Evolutionary conservation across 2,113 vertebrate genomes (phyloP).

Genomic region (Mustelus asterias): DNA sequence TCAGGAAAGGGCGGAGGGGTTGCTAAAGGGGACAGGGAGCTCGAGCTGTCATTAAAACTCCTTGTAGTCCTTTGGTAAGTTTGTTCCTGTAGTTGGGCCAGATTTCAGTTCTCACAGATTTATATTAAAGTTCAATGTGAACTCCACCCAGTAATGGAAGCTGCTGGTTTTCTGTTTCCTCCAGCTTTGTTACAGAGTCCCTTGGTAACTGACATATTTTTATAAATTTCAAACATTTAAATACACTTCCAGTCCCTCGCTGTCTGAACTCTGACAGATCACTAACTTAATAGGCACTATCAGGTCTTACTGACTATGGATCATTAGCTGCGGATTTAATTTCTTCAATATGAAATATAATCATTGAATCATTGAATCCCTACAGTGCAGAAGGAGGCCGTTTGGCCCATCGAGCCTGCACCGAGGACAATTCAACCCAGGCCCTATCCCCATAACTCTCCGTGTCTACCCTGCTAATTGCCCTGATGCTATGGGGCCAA

Average conservation of each 20-base stretch:
- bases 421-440: too few relatives aligned
- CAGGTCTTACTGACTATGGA: conserved; percentile 42
- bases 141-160: conserved; percentile 53
- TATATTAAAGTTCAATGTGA: conserved; percentile 48
- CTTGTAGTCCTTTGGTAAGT: conserved; percentile 47
- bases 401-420: too few relatives aligned
- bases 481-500: too few relatives aligned
- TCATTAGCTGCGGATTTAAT: conserved; percentile 55
- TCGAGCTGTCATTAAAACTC: conserved; percentile 51
- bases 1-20: conserved; percentile 43
- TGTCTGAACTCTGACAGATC: conserved; percentile 49
- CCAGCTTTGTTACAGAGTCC: conserved; percentile 45
- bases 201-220: conserved; percentile 50
- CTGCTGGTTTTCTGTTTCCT: conserved; percentile 44
- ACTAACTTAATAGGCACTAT: conserved; percentile 51
- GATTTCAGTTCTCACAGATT: conserved; percentile 63
- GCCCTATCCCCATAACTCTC: too few relatives aligned
- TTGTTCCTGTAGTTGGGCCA: conserved; percentile 53
- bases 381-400: too few relatives aligned
- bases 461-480: too few relatives aligned
- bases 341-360: conserved; percentile 59
- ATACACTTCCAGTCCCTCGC: conserved; percentile 37
- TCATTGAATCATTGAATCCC: too few relatives aligned
- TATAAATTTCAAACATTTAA: conserved; percentile 45
- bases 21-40: conserved; percentile 47